Base-by-base conservation (phyloP, 2,888 invertebrate genomes). In the Willowsia nigromaculata region DNA sequence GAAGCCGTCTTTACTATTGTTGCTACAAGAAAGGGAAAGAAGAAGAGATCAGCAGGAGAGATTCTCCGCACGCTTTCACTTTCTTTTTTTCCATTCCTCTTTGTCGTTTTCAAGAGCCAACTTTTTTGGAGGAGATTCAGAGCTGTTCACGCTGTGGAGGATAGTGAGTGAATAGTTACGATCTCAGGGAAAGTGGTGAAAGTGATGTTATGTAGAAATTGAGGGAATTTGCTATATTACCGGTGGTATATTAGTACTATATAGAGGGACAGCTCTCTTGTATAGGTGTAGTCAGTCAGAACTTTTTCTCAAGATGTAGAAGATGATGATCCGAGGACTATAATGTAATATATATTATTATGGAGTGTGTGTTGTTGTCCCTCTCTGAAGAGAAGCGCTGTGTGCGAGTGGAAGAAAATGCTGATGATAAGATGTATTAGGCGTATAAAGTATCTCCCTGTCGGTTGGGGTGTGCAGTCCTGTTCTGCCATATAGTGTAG, bases 101-200 rank as follows among this genome's bases (percentile, higher is more conserved):
- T 15, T 7, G 11, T 47, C 43, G 0, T 47, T 43, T 74, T 25
- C 27, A 5, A 30, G 2, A 6, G 3, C 30, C 5, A n/a, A 76
- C 50, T 11, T 76, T 76, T 53, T 53, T 53, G 27, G 50, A 11
- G 50, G 18, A 30, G 30, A 53, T n/a, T 30, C 76, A 50, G 50
- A 50, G 50, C 53, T 76, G 76, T 53, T 76, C 76, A 53, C 50
- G 33, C 53, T 50, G 76, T 18, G 33, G 27, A 50, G 76, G 76
- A 30, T 30, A 0, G 40, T 25, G 80, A 59, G 80, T 59, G 80
- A 59, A 80, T 59, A 59, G 80, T 33, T 40, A 40, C 37, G 80
- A 59, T 82, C 2, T 30, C 9, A 30, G n/a, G 11, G 78, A 85
- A 85, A 85, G 85, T 85, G 85, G 78, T 65, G 85, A 85, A 85